Evolutionary conservation across 2,888 invertebrate genomes (phyloP), one percentile per base, ranked within the genome.

Genomic region (Morpho deidamia): DNA sequence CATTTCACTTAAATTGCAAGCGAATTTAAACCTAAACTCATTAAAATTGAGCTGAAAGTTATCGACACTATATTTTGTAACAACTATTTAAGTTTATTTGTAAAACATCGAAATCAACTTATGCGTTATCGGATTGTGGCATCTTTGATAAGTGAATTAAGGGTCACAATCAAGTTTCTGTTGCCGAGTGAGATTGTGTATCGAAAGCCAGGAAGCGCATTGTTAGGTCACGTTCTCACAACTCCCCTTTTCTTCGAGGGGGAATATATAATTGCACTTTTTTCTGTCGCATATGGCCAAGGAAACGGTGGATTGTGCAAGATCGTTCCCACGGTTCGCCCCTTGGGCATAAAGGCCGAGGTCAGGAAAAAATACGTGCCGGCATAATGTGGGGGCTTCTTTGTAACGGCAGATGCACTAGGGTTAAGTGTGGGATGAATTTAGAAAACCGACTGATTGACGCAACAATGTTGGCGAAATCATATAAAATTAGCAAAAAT

Each of bases 141-240:
- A 76, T 81, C 72, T 82, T 67, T 70, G 63, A 35, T 51, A 56
- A 61, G 56, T 50, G 60, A 32, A 47, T 65, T 85, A 87, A 77
- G 78, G 76, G 67, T 69, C 67, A 84, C 70, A 82, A 73, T 84
- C 62, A 71, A 57, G 63, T 72, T 70, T 70, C 64, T 64, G 67
- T 61, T 65, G 51, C 67, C 67, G 74, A 66, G 55, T 69, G 67
- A 77, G 78, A 78, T 78, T 74, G 75, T 78, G 78, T 81, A 81
- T 82, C 83, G 84, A 84, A 87, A 88, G 87, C 83, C 84, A 87
- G 89, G 88, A 88, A 88, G 88, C 86, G 76, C 81, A 87, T 89
- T 89, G 89, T 89, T 86, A 79, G 89, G 88, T 86, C 89, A 89
- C 89, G 89, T 88, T 88, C 89, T 83, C 88, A 88, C 88, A 86